phyloP scores from a whole-genome alignment of 2,113 vertebrate species.

The Anguilla japonica region DNA sequence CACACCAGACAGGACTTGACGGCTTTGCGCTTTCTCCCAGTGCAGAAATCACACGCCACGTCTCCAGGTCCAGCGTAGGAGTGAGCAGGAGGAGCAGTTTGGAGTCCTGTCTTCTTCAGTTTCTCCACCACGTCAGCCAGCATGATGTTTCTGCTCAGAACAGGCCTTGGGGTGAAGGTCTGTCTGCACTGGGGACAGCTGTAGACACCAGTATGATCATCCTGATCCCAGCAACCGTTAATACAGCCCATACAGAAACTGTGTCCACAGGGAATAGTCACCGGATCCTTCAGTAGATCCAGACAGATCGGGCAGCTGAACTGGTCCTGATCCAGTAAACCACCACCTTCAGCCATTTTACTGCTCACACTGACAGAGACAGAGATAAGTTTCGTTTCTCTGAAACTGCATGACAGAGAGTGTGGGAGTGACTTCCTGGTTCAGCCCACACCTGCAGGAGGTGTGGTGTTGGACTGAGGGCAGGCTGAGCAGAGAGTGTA shows the following conservation, averaged over 20 bases:
- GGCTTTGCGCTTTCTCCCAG: slow-evolving; percentile 17
- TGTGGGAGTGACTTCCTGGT: background rate
- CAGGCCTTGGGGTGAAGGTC: slow-evolving; percentile 43
- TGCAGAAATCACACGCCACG: slow-evolving; percentile 5
- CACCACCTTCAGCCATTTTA: background rate
- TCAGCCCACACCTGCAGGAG: background rate
- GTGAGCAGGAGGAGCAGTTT: slow-evolving; percentile 12
- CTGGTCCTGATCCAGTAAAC: background rate
- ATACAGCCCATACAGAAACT: slow-evolving; percentile 33
- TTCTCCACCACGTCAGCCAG: slow-evolving; percentile 25
- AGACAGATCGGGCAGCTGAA: slow-evolving; percentile 5
- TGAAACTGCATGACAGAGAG: background rate
- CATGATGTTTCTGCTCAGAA: background rate
- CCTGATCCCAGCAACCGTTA: slow-evolving; percentile 26
- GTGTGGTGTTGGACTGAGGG: background rate
- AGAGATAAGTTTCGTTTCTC: background rate
- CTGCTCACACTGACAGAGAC: background rate
- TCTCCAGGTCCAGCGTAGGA: slow-evolving; percentile 17
- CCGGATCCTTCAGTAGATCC: slow-evolving; percentile 5
- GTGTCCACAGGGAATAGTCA: slow-evolving; percentile 28
- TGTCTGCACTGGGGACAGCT: slow-evolving; percentile 21
- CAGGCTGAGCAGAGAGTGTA: background rate
- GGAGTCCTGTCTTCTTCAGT: background rate
- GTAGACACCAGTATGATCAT: slow-evolving; percentile 22
- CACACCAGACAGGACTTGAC: slow-evolving; percentile 27